A percentile compares a stretch with the other conserved stretches of the same genome.
Conservation (phyloP, 2,888 invertebrate species). For the Leucania comma region DNA sequence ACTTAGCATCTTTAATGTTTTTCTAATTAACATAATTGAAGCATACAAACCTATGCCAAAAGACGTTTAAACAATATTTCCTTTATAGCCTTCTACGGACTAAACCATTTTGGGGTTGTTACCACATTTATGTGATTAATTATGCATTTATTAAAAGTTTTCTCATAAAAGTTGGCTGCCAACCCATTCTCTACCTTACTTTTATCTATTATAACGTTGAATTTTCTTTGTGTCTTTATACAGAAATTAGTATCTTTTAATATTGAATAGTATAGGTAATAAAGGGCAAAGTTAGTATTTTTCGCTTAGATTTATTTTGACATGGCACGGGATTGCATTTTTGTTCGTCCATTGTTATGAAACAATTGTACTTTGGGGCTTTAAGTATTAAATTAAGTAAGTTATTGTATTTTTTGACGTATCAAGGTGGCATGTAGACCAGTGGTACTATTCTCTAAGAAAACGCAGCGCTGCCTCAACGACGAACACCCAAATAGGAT, state of each 20-base stretch:
- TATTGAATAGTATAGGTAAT: constrained; percentile 60
- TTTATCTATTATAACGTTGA: not conserved
- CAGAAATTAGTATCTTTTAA: constrained; percentile 42
- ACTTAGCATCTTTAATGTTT: not conserved
- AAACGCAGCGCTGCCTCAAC: too few species aligned
- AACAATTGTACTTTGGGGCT: constrained; percentile 76
- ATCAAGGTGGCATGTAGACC: constrained; percentile 21
- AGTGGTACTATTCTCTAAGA: too few species aligned
- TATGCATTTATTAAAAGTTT: constrained; percentile 81
- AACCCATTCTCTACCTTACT: not conserved
- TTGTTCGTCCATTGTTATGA: constrained; percentile 77
- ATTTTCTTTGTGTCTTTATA: not conserved
- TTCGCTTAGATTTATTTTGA: constrained; percentile 84
- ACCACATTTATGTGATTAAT: constrained; percentile 77
- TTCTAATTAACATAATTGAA: constrained; percentile 23
- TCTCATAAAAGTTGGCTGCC: constrained; percentile 57
- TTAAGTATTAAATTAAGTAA: constrained; percentile 72
- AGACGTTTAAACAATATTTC: constrained; percentile 43
- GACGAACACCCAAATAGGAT: too few species aligned
- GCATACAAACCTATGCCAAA: constrained; percentile 16
- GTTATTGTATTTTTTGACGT: constrained; percentile 26
- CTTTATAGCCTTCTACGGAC: constrained; percentile 38
- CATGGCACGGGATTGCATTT: constrained; percentile 86
- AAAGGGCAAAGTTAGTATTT: constrained; percentile 83
- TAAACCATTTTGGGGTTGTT: constrained; percentile 63